phyloP scores from a whole-genome alignment of 2,888 invertebrate species.

The Omphaloscelis lunosa region DNA sequence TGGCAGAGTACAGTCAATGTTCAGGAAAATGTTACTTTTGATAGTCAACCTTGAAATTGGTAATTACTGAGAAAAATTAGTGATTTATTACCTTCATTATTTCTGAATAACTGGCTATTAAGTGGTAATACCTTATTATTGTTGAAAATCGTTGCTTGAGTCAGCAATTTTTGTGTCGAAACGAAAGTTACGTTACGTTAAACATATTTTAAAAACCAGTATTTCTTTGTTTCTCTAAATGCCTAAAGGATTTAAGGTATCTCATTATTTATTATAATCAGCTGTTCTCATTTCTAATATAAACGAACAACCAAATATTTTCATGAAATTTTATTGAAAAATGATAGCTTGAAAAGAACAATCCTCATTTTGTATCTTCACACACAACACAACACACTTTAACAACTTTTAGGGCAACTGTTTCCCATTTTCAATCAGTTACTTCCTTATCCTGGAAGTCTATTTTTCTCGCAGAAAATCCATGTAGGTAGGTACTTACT shows the following conservation, averaged over 20 bases:
- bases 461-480: background rate
- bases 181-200: background rate
- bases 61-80: slow-evolving; percentile 38
- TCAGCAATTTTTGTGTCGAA: slow-evolving; percentile 26
- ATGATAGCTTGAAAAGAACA: background rate
- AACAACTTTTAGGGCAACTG: no score
- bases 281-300: background rate
- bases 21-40: slow-evolving; percentile 19
- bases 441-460: background rate
- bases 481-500: no score
- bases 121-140: slow-evolving; percentile 32
- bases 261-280: background rate
- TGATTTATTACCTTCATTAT: slow-evolving; percentile 37
- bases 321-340: background rate
- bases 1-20: background rate
- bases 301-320: background rate
- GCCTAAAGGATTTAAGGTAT: background rate
- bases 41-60: slow-evolving; percentile 41
- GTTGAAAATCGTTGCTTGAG: slow-evolving; percentile 9
- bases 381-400: no score
- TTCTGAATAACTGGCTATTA: slow-evolving; percentile 32
- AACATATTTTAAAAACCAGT: background rate
- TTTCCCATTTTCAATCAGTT: background rate
- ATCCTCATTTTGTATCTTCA: no score
- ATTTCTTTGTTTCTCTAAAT: background rate